phyloP scores from a whole-genome alignment of 2,113 vertebrate genomes.

The Vidua chalybeata region DNA sequence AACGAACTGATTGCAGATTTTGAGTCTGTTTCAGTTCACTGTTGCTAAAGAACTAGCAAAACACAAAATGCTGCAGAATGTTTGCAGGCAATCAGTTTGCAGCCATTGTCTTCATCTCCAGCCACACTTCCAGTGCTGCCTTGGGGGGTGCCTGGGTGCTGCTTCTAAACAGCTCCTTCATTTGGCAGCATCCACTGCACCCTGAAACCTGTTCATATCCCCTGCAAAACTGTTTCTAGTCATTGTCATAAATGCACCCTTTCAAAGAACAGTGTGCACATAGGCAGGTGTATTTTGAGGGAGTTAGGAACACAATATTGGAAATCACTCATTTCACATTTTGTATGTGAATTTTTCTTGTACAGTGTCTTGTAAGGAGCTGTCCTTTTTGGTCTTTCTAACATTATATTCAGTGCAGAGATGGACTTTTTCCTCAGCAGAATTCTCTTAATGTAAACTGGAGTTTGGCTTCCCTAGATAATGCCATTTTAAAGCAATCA shows the following conservation, averaged over 20 bases:
- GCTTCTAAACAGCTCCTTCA: neutral
- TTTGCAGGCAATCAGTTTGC: neutral
- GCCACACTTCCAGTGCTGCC: neutral
- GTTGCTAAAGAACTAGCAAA: neutral
- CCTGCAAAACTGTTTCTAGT: neutral
- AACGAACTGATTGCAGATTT: neutral
- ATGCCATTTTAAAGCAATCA: neutral
- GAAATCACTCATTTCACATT: neutral
- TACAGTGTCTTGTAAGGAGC: neutral
- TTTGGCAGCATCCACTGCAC: neutral
- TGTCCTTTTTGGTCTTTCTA: neutral
- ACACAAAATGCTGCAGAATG: neutral
- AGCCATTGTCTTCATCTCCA: neutral
- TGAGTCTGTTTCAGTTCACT: neutral
- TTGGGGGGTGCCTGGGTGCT: neutral
- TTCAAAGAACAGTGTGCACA: neutral
- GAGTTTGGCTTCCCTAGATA: neutral
- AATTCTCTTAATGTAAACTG: neutral
- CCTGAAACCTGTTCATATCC: neutral
- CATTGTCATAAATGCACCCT: neutral
- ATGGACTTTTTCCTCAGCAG: neutral
- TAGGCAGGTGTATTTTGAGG: neutral
- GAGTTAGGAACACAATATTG: neutral
- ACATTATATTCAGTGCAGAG: neutral
- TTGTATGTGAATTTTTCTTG: neutral